Base-by-base conservation (phyloP, 2,113 vertebrate species). In the Apodemus speciosus region DNA sequence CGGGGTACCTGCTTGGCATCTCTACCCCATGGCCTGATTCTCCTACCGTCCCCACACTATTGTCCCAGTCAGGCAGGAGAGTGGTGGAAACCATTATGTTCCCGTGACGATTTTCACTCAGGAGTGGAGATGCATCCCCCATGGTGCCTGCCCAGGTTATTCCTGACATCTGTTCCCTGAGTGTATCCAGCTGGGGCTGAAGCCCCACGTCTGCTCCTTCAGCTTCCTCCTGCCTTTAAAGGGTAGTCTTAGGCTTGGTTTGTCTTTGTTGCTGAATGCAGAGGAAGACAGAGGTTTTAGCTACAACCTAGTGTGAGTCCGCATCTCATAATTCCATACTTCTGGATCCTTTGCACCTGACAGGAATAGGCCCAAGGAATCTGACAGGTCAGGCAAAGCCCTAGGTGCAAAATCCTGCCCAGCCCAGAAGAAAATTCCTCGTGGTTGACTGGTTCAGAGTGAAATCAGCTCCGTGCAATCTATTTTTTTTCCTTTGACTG, bases 311-410 rank as follows among this genome's bases (percentile, higher is more conserved):
- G 79, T 60, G 51, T 91, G 90, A 84, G 84, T 87, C 94, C 86
- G 49, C 72, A 0, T 94, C 68, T 72, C 86, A 53, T 73, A 46
- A 16, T 89, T 30, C 30, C 89, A n/a, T 32, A 30, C 89, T 97
- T 96, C 72, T 94, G 77, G 93, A 80, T 25, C 27, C 14, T 91
- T 92, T 88, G 49, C 94, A 83, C 16, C 86, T 95, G 92, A 92
- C 64, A 93, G 92, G 64, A 87, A 77, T 86, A 89, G 73, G 77
- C 58, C 77, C 56, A 76, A 90, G 85, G 85, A 95, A 96, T 77
- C 49, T 69, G 14, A 85, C 85, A 80, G 89, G 53, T 53, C 95
- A 94, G 94, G 91, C 58, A 93, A 86, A 79, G 58, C 93, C 71
- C 15, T 9, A 14, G 93, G 72, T n/a, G 11, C 64, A 85, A 13